Evolutionary conservation across 35 echinoderm and acorn worm genomes (phyloP).

Genomic region (Heliocidaris tuberculata): DNA sequence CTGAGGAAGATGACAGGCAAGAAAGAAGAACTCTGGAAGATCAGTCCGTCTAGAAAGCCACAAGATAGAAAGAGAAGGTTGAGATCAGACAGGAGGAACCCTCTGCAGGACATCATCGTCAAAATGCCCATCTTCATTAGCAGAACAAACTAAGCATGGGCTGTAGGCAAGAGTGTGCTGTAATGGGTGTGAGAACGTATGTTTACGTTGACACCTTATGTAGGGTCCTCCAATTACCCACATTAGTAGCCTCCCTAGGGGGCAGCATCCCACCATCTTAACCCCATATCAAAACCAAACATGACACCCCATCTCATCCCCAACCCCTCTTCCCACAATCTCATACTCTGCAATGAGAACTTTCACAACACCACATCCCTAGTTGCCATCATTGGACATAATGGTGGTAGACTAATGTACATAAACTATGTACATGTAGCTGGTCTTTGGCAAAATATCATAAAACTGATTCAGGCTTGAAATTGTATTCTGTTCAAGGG

Average conservation of each 20-base stretch:
- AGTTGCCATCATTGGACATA: background rate
- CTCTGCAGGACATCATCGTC: background rate
- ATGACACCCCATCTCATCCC: background rate
- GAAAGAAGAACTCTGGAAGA: background rate
- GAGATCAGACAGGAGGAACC: background rate
- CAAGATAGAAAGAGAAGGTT: background rate
- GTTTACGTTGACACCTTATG: background rate
- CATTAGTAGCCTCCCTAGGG: background rate
- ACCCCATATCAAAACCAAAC: background rate
- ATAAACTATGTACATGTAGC: too few relatives aligned
- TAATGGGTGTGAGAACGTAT: background rate
- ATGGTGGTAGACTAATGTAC: too few relatives aligned
- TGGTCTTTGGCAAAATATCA: too few relatives aligned
- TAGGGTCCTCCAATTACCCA: background rate
- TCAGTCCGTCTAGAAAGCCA: background rate
- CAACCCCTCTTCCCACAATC: background rate
- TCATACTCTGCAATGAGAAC: background rate
- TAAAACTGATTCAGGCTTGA: too few relatives aligned
- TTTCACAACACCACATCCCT: background rate
- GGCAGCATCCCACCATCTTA: background rate
- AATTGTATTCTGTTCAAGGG: too few relatives aligned
- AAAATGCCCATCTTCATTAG: constrained; percentile 1
- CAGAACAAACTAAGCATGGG: background rate
- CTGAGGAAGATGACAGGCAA: too few relatives aligned
- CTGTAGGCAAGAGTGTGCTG: background rate